Evolutionary conservation across 2,888 invertebrate genomes (phyloP).

Genomic region (Drosophila recens): DNA sequence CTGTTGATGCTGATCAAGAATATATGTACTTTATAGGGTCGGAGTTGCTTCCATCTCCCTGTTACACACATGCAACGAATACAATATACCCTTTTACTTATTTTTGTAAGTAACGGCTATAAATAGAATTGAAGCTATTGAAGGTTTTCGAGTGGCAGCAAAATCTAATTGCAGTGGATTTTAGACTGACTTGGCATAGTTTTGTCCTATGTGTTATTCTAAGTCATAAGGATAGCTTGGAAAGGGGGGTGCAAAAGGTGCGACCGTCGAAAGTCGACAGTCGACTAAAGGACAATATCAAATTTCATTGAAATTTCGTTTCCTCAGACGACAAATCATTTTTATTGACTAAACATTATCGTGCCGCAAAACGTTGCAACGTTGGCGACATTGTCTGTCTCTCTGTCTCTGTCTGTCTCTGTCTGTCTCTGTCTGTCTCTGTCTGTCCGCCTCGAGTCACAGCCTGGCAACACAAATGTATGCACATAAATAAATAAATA

Average conservation of each 20-base stretch:
- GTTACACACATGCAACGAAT: too few relatives aligned
- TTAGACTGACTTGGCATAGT: slow-evolving; percentile 45
- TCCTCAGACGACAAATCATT: slow-evolving; percentile 84
- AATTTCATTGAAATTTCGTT: slow-evolving; percentile 84
- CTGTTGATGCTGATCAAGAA: too few relatives aligned
- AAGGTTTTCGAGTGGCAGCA: slow-evolving; percentile 26
- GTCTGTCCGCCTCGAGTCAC: slow-evolving; percentile 15
- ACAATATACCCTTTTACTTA: too few relatives aligned
- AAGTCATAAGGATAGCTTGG: slow-evolving; percentile 36
- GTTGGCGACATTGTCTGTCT: slow-evolving; percentile 57
- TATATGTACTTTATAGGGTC: too few relatives aligned
- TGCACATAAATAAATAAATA: slow-evolving; percentile 77
- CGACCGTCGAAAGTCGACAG: slow-evolving; percentile 20
- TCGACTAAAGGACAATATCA: slow-evolving; percentile 78
- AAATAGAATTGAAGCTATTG: slow-evolving; percentile 16
- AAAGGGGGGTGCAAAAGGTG: background rate
- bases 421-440: too few relatives aligned
- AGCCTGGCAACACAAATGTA: slow-evolving; percentile 67
- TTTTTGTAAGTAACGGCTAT: too few relatives aligned
- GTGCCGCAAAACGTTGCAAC: slow-evolving; percentile 58
- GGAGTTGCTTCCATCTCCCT: too few relatives aligned
- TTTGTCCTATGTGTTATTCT: slow-evolving; percentile 53
- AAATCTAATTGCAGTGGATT: slow-evolving; percentile 57
- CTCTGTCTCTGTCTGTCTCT: too few relatives aligned
- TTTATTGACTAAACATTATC: slow-evolving; percentile 86